phyloP scores from a whole-genome alignment of 2,113 vertebrate species.

The Toxostoma redivivum region DNA sequence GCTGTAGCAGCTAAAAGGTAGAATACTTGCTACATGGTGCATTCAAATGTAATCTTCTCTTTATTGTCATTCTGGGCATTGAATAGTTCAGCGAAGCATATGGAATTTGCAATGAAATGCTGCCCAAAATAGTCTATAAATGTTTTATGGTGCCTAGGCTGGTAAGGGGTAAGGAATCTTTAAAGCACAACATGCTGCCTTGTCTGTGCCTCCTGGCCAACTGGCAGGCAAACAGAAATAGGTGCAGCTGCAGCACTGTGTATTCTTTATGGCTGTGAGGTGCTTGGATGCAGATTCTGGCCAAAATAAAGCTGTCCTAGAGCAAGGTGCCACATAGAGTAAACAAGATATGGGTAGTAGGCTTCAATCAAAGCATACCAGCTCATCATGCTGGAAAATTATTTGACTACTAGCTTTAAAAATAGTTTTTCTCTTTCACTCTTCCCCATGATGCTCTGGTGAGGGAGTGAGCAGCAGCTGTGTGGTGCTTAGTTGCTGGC shows the following conservation, averaged over 20 bases:
- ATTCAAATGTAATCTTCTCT: slow-evolving; percentile 1
- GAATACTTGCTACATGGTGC: not conserved
- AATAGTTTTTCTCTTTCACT: not conserved
- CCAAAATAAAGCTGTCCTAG: not conserved
- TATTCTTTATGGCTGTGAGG: not conserved
- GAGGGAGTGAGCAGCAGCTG: not conserved
- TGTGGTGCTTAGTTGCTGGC: not conserved
- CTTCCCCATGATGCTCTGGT: accelerated
- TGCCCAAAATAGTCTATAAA: not conserved
- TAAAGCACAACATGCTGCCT: not conserved
- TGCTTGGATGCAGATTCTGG: not conserved
- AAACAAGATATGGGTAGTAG: not conserved
- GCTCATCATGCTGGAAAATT: not conserved
- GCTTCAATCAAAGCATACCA: not conserved
- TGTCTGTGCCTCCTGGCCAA: not conserved
- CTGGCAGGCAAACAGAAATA: not conserved
- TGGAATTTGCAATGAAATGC: slow-evolving; percentile 16
- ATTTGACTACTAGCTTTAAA: not conserved
- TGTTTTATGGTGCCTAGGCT: slow-evolving; percentile 25
- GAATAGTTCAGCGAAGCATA: slow-evolving; percentile 32
- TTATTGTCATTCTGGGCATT: slow-evolving; percentile 31
- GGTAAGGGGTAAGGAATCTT: not conserved
- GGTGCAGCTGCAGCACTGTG: not conserved
- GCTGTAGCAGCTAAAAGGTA: not conserved
- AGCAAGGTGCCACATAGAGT: not conserved